Evolutionary conservation across 2,888 invertebrate species (phyloP).

Genomic region (Urechis unicinctus): DNA sequence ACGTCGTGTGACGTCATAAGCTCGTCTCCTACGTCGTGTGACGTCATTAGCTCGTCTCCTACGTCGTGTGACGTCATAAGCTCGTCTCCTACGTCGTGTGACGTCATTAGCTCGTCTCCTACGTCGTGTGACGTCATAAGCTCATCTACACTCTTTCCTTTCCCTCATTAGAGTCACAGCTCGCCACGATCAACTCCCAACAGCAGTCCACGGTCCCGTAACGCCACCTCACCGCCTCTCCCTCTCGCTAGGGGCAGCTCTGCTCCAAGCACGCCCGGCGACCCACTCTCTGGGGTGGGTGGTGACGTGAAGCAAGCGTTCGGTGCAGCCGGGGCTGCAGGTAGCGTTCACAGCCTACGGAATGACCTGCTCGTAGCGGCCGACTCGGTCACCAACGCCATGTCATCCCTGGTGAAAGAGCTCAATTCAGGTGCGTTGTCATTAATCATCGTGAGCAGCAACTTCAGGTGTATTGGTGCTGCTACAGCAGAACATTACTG

Average conservation of each 20-base stretch:
- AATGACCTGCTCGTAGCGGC: slow-evolving; percentile 88
- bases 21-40: no score
- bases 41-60: no score
- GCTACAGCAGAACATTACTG: background rate
- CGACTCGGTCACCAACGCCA: slow-evolving; percentile 94
- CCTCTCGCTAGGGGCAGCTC: slow-evolving; percentile 14
- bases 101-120: no score
- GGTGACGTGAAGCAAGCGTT: slow-evolving; percentile 55
- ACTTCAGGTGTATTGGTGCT: background rate
- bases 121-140: background rate
- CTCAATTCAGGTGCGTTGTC: slow-evolving; percentile 64
- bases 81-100: background rate
- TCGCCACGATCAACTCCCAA: slow-evolving; percentile 44
- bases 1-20: no score
- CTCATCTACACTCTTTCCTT: background rate
- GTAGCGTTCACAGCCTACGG: slow-evolving; percentile 34
- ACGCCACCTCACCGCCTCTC: slow-evolving; percentile 33
- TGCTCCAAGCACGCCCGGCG: slow-evolving; percentile 41
- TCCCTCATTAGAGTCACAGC: slow-evolving; percentile 35
- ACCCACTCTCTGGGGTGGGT: slow-evolving; percentile 43
- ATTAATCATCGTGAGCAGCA: no score
- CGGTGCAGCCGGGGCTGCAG: slow-evolving; percentile 20
- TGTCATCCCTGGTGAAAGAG: slow-evolving; percentile 94
- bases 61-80: background rate
- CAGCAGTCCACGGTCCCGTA: slow-evolving; percentile 32